Evolutionary conservation across 1,140 invertebrate species (phyloP), one percentile per base, ranked within the genome.

Genomic region (Gonioctena quinquepunctata): DNA sequence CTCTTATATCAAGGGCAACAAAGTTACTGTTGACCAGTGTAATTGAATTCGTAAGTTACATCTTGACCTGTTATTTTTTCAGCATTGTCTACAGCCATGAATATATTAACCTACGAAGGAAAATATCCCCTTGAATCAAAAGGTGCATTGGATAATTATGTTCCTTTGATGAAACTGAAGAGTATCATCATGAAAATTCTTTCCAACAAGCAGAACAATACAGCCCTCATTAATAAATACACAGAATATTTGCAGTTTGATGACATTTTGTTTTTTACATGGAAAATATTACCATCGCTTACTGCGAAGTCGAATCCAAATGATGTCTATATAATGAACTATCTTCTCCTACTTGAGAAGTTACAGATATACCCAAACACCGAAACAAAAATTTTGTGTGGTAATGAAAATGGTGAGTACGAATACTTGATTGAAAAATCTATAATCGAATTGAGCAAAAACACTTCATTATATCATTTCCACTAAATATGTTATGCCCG

Each of bases 261-360:
- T 70, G 92, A 93, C 79, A 85, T 91, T 23, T 73, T 90, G 13
- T 88, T 88, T 72, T 84, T 86, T 69, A 82, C 86, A 3, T 89
- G 90, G 84, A 86, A 87, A 76, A 77, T 88, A 19, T 78, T 90
- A 72, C 85, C 85, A 3, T 81, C 83, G n/a, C 64, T 90, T 26
- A 86, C 86, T 33, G 83, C 84, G 6, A 87, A 88, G 77, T 84
- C 82, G 18, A 86, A 89, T 50, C 88, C 89, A 26, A 87, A 85
- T 57, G 85, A 89, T 71, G 79, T 85, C 48, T 91, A 90, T 78
- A 89, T 92, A 65, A 85, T 89, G 67, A 94, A 93, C 83, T 89
- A 91, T 74, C 81, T 94, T 23, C 86, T 89, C 62, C 80, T 94
- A 16, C 76, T 93, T 25, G 87, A 92, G 78, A 88, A 88, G 80